Percentiles rank a stretch among this genome's conserved stretches.
Evolutionary conservation across 2,797 vertebrate species (phyloP).

Genomic region (Anguilla marmorata): DNA sequence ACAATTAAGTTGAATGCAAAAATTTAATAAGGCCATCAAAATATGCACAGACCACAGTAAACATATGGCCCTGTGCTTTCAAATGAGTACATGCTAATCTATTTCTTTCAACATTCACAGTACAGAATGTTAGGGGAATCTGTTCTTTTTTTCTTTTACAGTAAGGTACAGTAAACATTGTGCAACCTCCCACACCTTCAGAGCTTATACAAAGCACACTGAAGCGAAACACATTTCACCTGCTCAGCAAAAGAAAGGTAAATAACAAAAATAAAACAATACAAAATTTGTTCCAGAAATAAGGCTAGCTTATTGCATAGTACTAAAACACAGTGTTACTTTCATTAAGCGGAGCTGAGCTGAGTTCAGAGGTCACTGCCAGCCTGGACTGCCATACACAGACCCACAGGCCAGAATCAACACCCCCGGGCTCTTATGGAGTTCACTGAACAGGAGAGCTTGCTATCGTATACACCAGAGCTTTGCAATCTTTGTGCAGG

Average conservation of each 20-base stretch:
- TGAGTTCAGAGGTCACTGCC: constrained; percentile 27
- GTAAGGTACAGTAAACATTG: constrained; percentile 24
- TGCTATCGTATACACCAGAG: not conserved
- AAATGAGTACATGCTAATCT: constrained; percentile 12
- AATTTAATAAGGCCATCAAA: constrained; percentile 47
- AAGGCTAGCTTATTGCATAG: constrained; percentile 85
- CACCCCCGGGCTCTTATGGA: not conserved
- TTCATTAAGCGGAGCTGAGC: constrained; percentile 37
- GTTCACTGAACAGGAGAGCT: not conserved
- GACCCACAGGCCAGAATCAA: not conserved
- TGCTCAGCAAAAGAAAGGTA: constrained; percentile 35
- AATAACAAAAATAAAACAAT: constrained; percentile 29
- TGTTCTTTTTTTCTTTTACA: constrained; percentile 4
- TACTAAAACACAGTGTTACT: constrained; percentile 67
- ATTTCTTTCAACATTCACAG: not conserved
- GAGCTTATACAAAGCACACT: not conserved
- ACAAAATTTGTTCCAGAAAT: constrained; percentile 56
- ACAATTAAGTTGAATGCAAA: constrained; percentile 32
- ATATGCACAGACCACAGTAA: constrained; percentile 41
- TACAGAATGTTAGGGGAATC: not conserved
- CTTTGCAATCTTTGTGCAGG: not conserved
- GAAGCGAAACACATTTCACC: constrained; percentile 27
- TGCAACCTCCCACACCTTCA: constrained; percentile 1
- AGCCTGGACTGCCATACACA: not conserved
- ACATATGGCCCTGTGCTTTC: constrained; percentile 45